These are phyloP conservation scores for Pachypsylla venusta DNA, from an alignment of 1,140 invertebrate genomes.

Conservation along the genomic window DNA sequence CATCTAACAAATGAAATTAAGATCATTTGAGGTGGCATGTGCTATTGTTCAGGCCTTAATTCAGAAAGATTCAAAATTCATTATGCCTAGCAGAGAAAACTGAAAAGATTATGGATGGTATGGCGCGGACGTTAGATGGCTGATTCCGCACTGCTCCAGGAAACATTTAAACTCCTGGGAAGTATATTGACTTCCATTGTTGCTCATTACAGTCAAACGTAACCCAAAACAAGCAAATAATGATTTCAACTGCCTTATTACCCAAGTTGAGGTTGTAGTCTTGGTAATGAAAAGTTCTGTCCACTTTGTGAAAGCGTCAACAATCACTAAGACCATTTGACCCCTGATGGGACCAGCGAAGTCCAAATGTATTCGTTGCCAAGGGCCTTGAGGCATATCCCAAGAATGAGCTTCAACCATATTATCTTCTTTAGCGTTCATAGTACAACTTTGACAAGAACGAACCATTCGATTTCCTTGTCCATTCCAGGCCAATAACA, in stretches of 20 bases:
- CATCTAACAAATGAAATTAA: too few species aligned
- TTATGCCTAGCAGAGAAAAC: too few species aligned
- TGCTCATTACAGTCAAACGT: slow-evolving; percentile 6
- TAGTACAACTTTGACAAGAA: slow-evolving; percentile 14
- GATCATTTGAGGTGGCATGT: too few species aligned
- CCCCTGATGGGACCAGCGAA: slow-evolving; percentile 28
- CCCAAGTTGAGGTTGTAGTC: too few species aligned
- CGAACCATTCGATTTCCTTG: slow-evolving; percentile 29
- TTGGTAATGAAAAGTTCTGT: too few species aligned
- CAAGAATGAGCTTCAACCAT: slow-evolving; percentile 22
- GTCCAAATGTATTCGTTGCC: slow-evolving; percentile 31
- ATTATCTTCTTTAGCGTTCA: not conserved
- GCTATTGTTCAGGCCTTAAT: not conserved
- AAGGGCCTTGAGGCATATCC: slow-evolving; percentile 26
- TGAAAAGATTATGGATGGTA: too few species aligned
- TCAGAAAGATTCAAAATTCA: too few species aligned
- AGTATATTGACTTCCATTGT: slow-evolving; percentile 17
- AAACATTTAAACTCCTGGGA: slow-evolving; percentile 13
- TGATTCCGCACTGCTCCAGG: slow-evolving; percentile 17
- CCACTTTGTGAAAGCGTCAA: slow-evolving; percentile 30
- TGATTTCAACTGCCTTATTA: too few species aligned
- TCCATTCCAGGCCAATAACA: slow-evolving; percentile 37
- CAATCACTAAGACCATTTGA: slow-evolving; percentile 27
- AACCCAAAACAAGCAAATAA: not conserved
- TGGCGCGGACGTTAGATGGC: slow-evolving; percentile 13